phyloP scores from a whole-genome alignment of 2,797 vertebrate species.

The Macroramphosus scolopax region DNA sequence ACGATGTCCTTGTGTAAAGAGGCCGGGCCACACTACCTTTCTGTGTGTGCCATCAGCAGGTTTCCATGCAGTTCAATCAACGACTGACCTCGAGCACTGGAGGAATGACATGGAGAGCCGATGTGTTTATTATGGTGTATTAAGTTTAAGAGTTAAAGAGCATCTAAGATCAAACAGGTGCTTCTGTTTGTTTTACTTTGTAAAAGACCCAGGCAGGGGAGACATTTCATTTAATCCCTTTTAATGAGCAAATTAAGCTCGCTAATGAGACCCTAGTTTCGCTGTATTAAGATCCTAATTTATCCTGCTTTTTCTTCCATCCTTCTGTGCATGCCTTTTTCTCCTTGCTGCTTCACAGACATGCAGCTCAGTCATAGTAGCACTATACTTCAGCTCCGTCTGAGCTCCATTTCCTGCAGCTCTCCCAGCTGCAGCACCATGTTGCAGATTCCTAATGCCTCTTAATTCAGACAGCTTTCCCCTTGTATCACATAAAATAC shows the following conservation, averaged over 20 bases:
- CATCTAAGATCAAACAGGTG: slow-evolving; percentile 70
- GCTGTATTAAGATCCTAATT: slow-evolving; percentile 44
- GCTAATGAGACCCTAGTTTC: slow-evolving; percentile 70
- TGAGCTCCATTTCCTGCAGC: no score
- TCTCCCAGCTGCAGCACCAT: no score
- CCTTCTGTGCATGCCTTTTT: slow-evolving; percentile 6
- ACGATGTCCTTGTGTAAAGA: no score
- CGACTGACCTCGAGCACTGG: slow-evolving; percentile 33
- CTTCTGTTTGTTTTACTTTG: slow-evolving; percentile 74
- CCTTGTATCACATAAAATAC: no score
- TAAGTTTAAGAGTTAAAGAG: slow-evolving; percentile 49
- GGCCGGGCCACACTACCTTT: no score
- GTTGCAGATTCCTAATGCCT: no score
- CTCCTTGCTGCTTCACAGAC: slow-evolving; percentile 22
- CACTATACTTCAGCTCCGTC: no score
- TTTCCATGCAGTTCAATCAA: slow-evolving; percentile 69
- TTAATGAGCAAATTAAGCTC: slow-evolving; percentile 67
- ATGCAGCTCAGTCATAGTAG: no score
- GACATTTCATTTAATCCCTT: slow-evolving; percentile 54
- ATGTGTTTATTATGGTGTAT: slow-evolving; percentile 76
- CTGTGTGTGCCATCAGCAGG: slow-evolving; percentile 46
- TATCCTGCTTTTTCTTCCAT: slow-evolving; percentile 40
- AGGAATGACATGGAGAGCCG: slow-evolving; percentile 36
- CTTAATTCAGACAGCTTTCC: no score
- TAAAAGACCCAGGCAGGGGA: slow-evolving; percentile 55